Conservation (phyloP, 1,140 invertebrate genomes). For the Cecropterus lyciades region DNA sequence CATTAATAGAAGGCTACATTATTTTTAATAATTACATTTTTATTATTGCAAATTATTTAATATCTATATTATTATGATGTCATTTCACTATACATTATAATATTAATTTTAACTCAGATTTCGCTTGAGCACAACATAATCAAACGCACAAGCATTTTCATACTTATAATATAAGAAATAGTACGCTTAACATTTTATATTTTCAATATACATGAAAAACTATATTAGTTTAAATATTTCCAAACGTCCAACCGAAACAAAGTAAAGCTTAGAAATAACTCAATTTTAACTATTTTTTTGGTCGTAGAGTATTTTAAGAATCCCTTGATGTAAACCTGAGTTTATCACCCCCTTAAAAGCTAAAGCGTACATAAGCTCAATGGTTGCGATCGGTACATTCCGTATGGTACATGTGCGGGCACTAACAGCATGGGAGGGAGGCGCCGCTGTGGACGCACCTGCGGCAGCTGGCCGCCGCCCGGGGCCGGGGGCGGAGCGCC, state of each 20-base stretch:
- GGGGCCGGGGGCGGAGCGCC: constrained; percentile 44
- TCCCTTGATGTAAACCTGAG: background rate
- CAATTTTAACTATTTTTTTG: background rate
- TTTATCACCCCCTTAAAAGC: background rate
- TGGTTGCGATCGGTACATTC: constrained; percentile 45
- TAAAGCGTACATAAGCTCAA: constrained; percentile 29
- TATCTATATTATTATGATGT: too few species aligned
- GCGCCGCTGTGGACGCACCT: constrained; percentile 72
- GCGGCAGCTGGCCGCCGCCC: constrained; percentile 64
- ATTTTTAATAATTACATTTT: background rate
- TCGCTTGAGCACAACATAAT: constrained; percentile 28
- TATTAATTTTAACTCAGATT: background rate
- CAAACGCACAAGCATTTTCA: constrained; percentile 18
- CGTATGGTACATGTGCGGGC: constrained; percentile 62
- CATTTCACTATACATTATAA: too few species aligned
- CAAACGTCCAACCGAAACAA: too few species aligned
- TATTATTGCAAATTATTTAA: too few species aligned
- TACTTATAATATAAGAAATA: background rate
- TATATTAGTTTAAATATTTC: too few species aligned
- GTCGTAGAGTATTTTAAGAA: background rate
- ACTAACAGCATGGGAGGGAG: constrained; percentile 82
- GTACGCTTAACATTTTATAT: background rate
- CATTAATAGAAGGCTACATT: constrained; percentile 6
- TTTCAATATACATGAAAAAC: background rate
- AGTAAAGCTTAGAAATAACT: background rate